A percentile compares a stretch with the other conserved stretches of the same genome.
Evolutionary conservation across 1,140 invertebrate genomes (phyloP).

Genomic region (Drosophila rufa): DNA sequence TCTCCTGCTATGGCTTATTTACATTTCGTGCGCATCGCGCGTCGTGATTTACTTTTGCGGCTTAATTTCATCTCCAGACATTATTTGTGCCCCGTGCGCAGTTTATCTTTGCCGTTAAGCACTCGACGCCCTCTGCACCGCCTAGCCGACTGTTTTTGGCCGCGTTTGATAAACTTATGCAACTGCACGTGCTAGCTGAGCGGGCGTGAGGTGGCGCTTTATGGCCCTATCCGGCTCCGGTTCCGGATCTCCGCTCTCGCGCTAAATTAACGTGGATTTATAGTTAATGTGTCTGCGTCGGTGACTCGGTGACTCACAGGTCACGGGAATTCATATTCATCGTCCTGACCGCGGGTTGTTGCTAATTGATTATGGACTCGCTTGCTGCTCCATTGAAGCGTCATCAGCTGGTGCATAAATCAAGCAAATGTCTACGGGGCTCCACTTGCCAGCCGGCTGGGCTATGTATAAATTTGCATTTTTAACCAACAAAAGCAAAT

Average conservation of each 20-base stretch:
- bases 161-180: conserved; percentile 76
- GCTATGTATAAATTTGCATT: conserved; percentile 79
- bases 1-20: conserved; percentile 60
- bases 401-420: conserved; percentile 79
- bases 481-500: conserved; percentile 72
- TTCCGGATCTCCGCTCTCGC: conserved; percentile 17
- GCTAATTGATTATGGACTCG: conserved; percentile 75
- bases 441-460: conserved; percentile 31
- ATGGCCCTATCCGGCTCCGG: conserved; percentile 46
- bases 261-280: conserved; percentile 82
- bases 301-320: conserved; percentile 25
- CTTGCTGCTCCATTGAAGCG: conserved; percentile 68
- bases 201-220: conserved; percentile 71
- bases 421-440: conserved; percentile 62
- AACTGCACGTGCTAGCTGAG: conserved; percentile 72
- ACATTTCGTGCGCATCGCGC: conserved; percentile 80
- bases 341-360: conserved; percentile 29
- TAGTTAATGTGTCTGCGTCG: conserved; percentile 77
- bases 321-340: background rate
- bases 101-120: conserved; percentile 79
- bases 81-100: conserved; percentile 77
- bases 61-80: conserved; percentile 83
- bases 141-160: conserved; percentile 26
- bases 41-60: conserved; percentile 81
- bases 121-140: conserved; percentile 53